A percentile compares a stretch with the other conserved stretches of the same genome.
phyloP scores from a whole-genome alignment of 2,797 vertebrate species.

The Morelia viridis region DNA sequence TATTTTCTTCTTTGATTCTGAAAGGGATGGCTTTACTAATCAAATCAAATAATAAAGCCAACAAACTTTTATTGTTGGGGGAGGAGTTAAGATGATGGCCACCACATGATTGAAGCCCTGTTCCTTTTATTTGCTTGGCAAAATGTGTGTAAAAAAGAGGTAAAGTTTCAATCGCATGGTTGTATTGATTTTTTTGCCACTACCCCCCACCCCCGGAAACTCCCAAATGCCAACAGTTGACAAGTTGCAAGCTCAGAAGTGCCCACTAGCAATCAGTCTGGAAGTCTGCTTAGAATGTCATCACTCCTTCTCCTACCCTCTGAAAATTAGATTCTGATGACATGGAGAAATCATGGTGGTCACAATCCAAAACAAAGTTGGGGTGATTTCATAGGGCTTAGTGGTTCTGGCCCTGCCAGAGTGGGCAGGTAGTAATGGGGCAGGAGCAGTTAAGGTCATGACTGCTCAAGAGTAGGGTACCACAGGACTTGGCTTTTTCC shows the following conservation, averaged over 20 bases:
- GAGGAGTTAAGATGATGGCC: background rate
- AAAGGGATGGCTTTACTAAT: background rate
- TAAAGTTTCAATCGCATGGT: background rate
- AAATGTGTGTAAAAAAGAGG: background rate
- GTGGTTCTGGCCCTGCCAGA: background rate
- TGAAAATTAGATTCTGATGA: background rate
- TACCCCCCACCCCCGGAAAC: background rate
- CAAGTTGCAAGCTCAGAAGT: background rate
- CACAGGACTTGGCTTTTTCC: background rate
- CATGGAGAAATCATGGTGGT: background rate
- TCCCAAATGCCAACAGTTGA: background rate
- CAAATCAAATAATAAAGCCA: background rate
- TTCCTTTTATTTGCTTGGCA: background rate
- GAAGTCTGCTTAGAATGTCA: background rate
- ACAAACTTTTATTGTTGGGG: background rate
- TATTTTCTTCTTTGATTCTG: background rate
- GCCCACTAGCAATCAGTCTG: background rate
- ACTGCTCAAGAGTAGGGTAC: background rate
- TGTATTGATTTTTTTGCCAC: background rate
- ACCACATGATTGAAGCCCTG: background rate
- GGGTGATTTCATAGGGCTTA: background rate
- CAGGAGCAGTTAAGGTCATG: background rate
- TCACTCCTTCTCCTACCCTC: background rate
- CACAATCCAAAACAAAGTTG: background rate
- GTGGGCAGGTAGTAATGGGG: background rate